Percentiles rank a stretch among this genome's conserved stretches.
These are phyloP conservation scores for Hemibagrus wyckioides DNA, from an alignment of 2,113 vertebrate genomes.

Conservation along the genomic window DNA sequence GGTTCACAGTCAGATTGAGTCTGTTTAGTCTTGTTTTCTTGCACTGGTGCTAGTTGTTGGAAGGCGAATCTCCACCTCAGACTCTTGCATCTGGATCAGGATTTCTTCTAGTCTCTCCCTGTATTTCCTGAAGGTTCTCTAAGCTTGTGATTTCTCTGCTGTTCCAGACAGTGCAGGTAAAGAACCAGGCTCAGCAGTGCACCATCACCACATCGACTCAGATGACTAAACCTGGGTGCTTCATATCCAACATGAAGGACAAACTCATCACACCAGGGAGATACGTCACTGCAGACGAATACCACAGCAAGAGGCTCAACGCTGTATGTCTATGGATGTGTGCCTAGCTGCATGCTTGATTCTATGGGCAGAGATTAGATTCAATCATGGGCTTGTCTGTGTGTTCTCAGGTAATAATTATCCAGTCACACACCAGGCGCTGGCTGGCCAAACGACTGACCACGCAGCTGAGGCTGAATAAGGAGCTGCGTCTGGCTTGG, in stretches of 20 bases:
- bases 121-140: slow-evolving; percentile 3
- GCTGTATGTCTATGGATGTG: slow-evolving; percentile 77
- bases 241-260: slow-evolving; percentile 82
- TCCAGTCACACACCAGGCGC: slow-evolving; percentile 80
- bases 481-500: slow-evolving; percentile 71
- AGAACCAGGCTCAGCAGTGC: slow-evolving; percentile 77
- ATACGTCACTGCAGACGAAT: slow-evolving; percentile 81
- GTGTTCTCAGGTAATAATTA: slow-evolving; percentile 74
- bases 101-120: background rate
- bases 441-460: slow-evolving; percentile 79
- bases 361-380: background rate
- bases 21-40: background rate
- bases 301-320: slow-evolving; percentile 72
- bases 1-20: background rate
- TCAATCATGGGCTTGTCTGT: slow-evolving; percentile 10
- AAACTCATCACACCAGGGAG: slow-evolving; percentile 75
- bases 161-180: slow-evolving; percentile 79
- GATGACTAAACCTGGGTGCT: slow-evolving; percentile 86
- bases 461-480: slow-evolving; percentile 68
- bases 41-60: background rate
- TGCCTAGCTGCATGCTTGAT: background rate
- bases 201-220: slow-evolving; percentile 80
- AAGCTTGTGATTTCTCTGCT: background rate
- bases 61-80: background rate
- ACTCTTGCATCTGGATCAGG: background rate